Evolutionary conservation across 2,797 vertebrate genomes (phyloP), one percentile per base, ranked within the genome.

Genomic region (Syncerus caffer): DNA sequence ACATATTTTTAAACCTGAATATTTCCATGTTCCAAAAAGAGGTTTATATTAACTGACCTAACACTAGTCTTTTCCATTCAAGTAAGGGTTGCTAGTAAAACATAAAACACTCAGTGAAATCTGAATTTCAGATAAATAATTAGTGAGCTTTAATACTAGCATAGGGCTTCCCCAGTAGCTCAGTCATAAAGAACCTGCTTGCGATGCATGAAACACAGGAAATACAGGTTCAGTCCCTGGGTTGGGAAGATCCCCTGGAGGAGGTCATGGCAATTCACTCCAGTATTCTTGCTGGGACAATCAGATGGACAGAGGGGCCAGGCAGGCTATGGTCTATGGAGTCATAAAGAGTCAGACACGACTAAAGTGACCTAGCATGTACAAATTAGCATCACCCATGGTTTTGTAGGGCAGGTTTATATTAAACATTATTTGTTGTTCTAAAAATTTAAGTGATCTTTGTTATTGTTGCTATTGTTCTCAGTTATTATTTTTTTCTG

Each of bases 51-150:
- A 13, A 88, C 5, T 4, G 9, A 53, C 38, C 6, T 50, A 67
- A 58, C 3, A 47, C 15, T 67, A 23, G 3, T 64, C 8, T 29
- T 82, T 31, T 45, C 7, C n/a, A 29, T 62, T 85, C 7, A 67
- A 29, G 1, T 74, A 45, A 42, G 5, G 12, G 8, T 64, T 82
- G 9, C 1, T 7, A 21, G 6, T 71, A 58, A 96, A 91, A 83
- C 47, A 16, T 16, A 86, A 85, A 4, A 89, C 10, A 60, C 0
- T 45, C 4, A 78, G 7, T 34, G 83, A 92, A 64, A 79, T 74
- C 10, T 62, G 17, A 76, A 62, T 76, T 92, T 93, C 15, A 93
- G 51, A 78, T 47, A 50, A 91, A 62, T 11, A 86, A 74, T 47
- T 79, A 53, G 45, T 23, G 15, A 34, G 0, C 0, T 51, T 80